A percentile compares a stretch with the other conserved stretches of the same genome.
Conservation (phyloP, 1,140 invertebrate genomes). For the Agrypnia vestita region DNA sequence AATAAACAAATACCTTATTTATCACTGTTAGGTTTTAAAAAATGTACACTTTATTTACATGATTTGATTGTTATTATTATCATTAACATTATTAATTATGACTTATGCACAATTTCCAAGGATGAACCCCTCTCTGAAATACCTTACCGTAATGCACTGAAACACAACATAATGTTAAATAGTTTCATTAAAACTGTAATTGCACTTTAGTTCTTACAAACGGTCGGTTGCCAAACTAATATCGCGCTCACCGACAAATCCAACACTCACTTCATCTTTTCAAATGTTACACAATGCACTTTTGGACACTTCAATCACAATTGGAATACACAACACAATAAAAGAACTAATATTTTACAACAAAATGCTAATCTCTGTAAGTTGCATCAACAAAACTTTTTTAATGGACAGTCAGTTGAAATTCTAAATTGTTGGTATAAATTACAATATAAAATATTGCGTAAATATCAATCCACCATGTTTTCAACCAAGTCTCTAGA, state of each 20-base stretch:
- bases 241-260: constrained; percentile 40
- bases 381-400: too few relatives aligned
- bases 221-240: constrained; percentile 44
- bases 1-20: constrained; percentile 52
- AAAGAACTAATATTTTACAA: too few relatives aligned
- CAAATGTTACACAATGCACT: constrained; percentile 34
- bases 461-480: too few relatives aligned
- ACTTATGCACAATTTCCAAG: constrained; percentile 49
- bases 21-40: constrained; percentile 44
- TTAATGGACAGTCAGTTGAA: too few relatives aligned
- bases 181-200: constrained; percentile 48
- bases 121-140: constrained; percentile 18
- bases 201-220: constrained; percentile 55
- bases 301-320: constrained; percentile 12
- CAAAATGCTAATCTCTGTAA: too few relatives aligned
- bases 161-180: constrained; percentile 47
- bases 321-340: background rate
- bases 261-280: background rate
- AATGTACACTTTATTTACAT: constrained; percentile 58
- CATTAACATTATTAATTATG: constrained; percentile 45
- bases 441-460: too few relatives aligned
- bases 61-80: constrained; percentile 58
- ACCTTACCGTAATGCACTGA: background rate
- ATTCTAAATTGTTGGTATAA: too few relatives aligned
- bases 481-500: too few relatives aligned